Evolutionary conservation across 2,113 vertebrate genomes (phyloP), one percentile per base, ranked within the genome.

Genomic region (Dunckerocampus dactyliophorus): DNA sequence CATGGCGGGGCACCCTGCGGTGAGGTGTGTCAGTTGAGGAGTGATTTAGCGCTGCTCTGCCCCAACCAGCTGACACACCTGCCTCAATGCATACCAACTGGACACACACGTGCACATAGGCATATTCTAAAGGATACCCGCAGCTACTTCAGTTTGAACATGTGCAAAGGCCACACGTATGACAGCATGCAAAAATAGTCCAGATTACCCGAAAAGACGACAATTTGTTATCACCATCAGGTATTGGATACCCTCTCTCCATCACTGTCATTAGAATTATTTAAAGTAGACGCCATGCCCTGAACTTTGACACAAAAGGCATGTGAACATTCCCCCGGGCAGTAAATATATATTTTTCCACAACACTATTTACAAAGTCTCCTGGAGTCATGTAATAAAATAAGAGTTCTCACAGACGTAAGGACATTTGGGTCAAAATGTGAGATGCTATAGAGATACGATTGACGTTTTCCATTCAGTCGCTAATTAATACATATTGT

Each of bases 21-120:
- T 89, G 88, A 82, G 80, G 81, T 80, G 69, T 88, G 85, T 81
- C 84, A 83, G 74, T 81, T 82, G 76, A 73, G 86, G 83, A 91
- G 85, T 92, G 90, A 91, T 92, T 88, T 89, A 84, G 88, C 47
- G 28, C 63, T 64, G 79, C 72, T 86, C 51, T 78, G 71, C 75
- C 74, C 75, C 55, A 75, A 76, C 82, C 83, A 85, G 77, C 86
- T 81, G 83, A 82, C 81, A 86, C 89, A 91, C 90, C 91, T 91
- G 91, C 88, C 82, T 70, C 42, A 0, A 67, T 76, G 81, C 91
- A 90, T 91, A 89, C 83, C 77, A 64, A 49, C 51, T 69, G 47
- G 74, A 55, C 67, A 62, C 64, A 74, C 47, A 53, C 63, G 62
- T 21, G 51, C 51, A 71, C 31, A 8, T 56, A 51, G 58, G 66